A percentile compares a stretch with the other conserved stretches of the same genome.
phyloP scores from a whole-genome alignment of 2,888 invertebrate species.

The Drosophila neotestacea region DNA sequence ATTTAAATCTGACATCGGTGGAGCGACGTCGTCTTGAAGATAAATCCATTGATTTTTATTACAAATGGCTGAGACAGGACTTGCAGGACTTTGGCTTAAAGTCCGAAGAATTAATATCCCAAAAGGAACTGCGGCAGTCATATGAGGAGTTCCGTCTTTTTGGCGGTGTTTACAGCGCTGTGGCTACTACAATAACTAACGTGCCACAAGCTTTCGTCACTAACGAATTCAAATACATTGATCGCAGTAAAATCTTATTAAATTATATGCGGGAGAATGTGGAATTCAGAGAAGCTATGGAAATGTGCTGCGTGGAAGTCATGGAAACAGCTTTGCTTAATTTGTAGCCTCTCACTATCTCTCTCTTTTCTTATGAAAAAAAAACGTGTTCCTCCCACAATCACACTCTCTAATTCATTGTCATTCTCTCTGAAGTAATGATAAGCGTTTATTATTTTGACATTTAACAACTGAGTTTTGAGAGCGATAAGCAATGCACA shows the following conservation, averaged over 20 bases:
- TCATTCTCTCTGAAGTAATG: neutral
- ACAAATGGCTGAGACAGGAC: conserved; percentile 68
- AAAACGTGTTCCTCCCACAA: too few species aligned
- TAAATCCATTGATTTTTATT: conserved; percentile 70
- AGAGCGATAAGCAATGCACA: conserved; percentile 26
- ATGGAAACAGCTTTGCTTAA: conserved; percentile 50
- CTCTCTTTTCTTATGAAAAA: neutral
- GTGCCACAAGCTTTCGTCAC: conserved; percentile 71
- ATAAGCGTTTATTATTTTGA: conserved; percentile 7
- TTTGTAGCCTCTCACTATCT: conserved; percentile 2
- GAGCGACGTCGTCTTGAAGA: conserved; percentile 41
- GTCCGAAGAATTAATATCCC: conserved; percentile 43
- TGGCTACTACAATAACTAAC: conserved; percentile 67
- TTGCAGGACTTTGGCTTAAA: conserved; percentile 72
- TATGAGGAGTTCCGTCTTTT: conserved; percentile 74
- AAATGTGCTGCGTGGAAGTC: conserved; percentile 53
- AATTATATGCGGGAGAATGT: conserved; percentile 53
- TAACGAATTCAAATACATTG: conserved; percentile 69
- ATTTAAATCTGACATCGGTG: conserved; percentile 70
- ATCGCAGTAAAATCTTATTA: conserved; percentile 50
- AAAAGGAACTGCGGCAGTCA: conserved; percentile 64
- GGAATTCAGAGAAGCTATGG: conserved; percentile 51
- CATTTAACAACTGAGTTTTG: neutral
- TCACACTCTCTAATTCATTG: neutral
- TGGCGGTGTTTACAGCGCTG: conserved; percentile 70